These are phyloP conservation scores for Tenualosa ilisha DNA, from an alignment of 2,797 vertebrate genomes.

Conservation along the genomic window DNA sequence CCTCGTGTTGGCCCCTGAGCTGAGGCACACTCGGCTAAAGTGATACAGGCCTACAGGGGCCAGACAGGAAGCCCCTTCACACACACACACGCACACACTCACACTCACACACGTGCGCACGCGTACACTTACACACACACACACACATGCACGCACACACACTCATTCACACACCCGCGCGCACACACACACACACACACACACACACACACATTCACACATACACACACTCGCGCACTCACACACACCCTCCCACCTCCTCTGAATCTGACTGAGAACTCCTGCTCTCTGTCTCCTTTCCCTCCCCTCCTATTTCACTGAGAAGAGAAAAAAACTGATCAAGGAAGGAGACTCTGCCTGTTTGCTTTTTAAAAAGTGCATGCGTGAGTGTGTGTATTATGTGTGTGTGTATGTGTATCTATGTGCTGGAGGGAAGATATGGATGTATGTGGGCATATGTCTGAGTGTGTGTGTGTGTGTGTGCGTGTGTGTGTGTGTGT, in stretches of 20 bases:
- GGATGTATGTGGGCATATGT: background rate
- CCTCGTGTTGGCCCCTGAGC: background rate
- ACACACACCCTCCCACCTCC: background rate
- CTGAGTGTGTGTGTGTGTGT: background rate
- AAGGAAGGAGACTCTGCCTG: constrained; percentile 4
- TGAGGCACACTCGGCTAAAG: constrained; percentile 2
- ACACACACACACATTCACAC: background rate
- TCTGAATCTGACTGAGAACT: constrained; percentile 19
- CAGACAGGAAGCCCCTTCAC: constrained; percentile 19
- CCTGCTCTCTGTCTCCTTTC: background rate
- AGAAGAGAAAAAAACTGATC: background rate
- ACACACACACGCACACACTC: background rate
- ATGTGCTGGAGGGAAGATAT: background rate
- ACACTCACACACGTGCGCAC: background rate
- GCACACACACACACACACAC: background rate
- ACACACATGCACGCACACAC: background rate
- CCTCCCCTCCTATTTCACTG: background rate
- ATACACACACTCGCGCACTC: background rate
- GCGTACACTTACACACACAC: background rate
- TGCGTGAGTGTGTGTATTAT: background rate
- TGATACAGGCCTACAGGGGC: background rate
- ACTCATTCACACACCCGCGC: background rate
- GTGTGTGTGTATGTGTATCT: background rate
- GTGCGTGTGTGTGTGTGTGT: background rate
- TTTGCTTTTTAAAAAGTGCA: background rate